phyloP scores from a whole-genome alignment of 2,113 vertebrate species.

The Himantopus leucocephalus region DNA sequence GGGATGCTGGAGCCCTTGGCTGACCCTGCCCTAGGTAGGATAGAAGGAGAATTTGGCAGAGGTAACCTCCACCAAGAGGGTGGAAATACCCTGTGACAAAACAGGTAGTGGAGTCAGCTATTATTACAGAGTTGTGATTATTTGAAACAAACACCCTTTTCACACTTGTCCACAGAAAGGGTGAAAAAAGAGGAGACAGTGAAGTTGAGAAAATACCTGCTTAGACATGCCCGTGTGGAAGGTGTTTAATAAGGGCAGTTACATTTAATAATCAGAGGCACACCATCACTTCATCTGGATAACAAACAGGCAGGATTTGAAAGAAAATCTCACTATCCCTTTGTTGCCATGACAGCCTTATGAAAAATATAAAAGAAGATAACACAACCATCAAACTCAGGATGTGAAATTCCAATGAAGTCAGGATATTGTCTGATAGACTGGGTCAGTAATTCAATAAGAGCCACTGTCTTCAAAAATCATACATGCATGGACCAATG shows the following conservation, averaged over 20 bases:
- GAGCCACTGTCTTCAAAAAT: not conserved
- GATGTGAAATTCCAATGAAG: not conserved
- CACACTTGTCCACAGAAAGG: not conserved
- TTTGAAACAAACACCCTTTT: not conserved
- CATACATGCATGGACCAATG: not conserved
- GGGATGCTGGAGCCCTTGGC: not conserved
- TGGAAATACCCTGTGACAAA: not conserved
- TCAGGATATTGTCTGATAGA: not conserved
- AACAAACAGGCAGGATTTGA: not conserved
- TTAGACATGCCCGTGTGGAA: not conserved
- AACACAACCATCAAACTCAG: not conserved
- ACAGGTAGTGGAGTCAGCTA: not conserved
- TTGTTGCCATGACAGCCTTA: constrained; percentile 31
- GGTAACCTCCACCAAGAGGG: not conserved
- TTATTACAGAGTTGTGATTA: not conserved
- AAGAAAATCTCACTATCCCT: not conserved
- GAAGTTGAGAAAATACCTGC: not conserved
- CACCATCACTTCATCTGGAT: not conserved
- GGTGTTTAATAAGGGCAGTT: not conserved
- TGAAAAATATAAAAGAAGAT: not conserved
- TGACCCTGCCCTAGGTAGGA: not conserved
- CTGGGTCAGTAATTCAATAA: not conserved
- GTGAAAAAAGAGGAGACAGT: not conserved
- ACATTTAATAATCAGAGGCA: not conserved
- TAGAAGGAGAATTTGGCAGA: not conserved